Evolutionary conservation across 2,797 vertebrate genomes (phyloP).

Genomic region (Melanotaenia trifasciata): DNA sequence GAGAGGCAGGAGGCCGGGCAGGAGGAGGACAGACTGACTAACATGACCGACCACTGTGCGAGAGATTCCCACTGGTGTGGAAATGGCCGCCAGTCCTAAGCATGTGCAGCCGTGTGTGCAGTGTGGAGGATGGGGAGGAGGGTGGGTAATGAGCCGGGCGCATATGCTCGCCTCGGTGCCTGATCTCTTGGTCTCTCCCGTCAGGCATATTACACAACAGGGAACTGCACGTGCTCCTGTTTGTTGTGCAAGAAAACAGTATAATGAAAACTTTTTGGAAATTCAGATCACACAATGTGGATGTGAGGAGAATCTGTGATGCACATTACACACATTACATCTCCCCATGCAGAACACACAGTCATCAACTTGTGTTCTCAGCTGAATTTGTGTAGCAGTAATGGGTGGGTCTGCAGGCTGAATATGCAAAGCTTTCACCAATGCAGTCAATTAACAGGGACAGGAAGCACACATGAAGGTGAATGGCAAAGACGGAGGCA

Average conservation of each 20-base stretch:
- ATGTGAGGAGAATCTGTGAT: conserved; percentile 36
- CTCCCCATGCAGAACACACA: conserved; percentile 22
- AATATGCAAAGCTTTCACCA: conserved; percentile 43
- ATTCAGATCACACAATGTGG: conserved; percentile 39
- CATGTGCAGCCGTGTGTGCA: conserved; percentile 76
- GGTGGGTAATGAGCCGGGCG: conserved; percentile 80
- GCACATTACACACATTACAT: conserved; percentile 9
- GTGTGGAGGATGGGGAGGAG: conserved; percentile 72
- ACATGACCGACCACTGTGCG: conserved; percentile 56
- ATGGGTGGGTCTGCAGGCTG: conserved; percentile 34
- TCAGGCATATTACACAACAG: conserved; percentile 78
- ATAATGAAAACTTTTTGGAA: conserved; percentile 56
- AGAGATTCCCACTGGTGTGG: conserved; percentile 73
- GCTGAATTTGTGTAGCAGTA: conserved; percentile 16
- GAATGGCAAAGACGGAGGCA: conserved; percentile 59
- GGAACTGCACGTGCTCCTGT: conserved; percentile 52
- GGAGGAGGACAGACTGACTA: conserved; percentile 50
- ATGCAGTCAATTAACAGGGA: conserved; percentile 52
- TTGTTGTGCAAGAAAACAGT: conserved; percentile 35
- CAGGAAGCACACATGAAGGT: conserved; percentile 60
- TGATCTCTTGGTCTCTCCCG: conserved; percentile 79
- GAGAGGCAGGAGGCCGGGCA: conserved; percentile 33
- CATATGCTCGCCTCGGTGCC: conserved; percentile 78
- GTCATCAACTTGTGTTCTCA: conserved; percentile 6
- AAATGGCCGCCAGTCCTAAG: conserved; percentile 79